Conservation (phyloP, 2,888 invertebrate genomes). For the Lasioglossum pauxillum region DNA sequence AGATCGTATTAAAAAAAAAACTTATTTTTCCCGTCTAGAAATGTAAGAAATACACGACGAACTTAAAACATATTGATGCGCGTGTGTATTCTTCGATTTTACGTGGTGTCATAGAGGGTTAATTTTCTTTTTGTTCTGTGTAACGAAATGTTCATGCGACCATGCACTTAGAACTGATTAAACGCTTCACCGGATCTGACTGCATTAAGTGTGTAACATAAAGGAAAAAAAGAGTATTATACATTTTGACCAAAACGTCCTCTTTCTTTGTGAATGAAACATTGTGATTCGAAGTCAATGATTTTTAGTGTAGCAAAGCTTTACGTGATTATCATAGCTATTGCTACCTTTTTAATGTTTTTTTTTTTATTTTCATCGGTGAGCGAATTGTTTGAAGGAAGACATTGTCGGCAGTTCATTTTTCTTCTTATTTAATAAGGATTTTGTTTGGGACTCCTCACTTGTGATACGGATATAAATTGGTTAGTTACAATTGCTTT, state of each 20-base stretch:
- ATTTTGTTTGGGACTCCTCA: conserved; percentile 16
- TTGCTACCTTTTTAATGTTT: background rate
- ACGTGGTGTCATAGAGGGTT: background rate
- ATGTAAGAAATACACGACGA: background rate
- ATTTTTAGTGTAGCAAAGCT: conserved; percentile 6
- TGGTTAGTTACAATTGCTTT: conserved; percentile 8
- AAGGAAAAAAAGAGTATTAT: conserved; percentile 24
- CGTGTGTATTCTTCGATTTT: background rate
- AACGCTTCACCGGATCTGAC: conserved; percentile 10
- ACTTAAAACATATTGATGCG: background rate
- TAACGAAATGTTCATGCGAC: conserved; percentile 22
- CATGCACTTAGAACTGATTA: background rate
- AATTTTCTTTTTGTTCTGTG: conserved; percentile 18
- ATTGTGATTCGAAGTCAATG: conserved; percentile 21
- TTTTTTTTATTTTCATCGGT: background rate
- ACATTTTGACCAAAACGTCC: conserved; percentile 32
- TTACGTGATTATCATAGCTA: background rate
- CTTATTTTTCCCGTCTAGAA: background rate
- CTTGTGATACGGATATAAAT: conserved; percentile 32
- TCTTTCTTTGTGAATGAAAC: conserved; percentile 24
- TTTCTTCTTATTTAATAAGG: background rate
- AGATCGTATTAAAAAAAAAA: background rate
- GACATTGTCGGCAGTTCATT: background rate
- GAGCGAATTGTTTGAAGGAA: background rate
- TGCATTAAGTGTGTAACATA: conserved; percentile 1